A percentile compares a stretch with the other conserved stretches of the same genome.
These are phyloP conservation scores for Eulemur rubriventer DNA, from an alignment of 2,797 vertebrate genomes.

Conservation along the genomic window DNA sequence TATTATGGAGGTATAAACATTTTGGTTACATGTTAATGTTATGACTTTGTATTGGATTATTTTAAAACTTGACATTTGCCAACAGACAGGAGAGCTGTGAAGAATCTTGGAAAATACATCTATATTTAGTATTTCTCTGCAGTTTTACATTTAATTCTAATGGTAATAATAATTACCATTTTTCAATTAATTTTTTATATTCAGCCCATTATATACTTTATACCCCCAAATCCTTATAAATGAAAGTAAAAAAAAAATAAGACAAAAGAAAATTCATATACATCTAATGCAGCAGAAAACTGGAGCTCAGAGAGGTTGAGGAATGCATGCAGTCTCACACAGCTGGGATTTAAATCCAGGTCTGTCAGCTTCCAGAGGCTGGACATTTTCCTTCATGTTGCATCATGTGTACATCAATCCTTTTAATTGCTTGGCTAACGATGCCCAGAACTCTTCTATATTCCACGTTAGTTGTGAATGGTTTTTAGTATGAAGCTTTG, in stretches of 20 bases:
- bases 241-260: neutral
- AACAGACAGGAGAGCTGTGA: neutral
- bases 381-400: neutral
- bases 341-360: neutral
- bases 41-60: neutral
- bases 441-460: neutral
- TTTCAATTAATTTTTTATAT: neutral
- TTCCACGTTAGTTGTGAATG: neutral
- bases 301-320: neutral
- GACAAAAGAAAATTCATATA: neutral
- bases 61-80: neutral
- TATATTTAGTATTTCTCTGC: neutral
- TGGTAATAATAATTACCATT: neutral
- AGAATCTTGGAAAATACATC: neutral
- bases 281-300: neutral
- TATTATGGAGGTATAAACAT: too few species aligned
- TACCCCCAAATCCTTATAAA: neutral
- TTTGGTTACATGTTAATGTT: too few species aligned
- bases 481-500: neutral
- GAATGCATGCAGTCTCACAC: neutral
- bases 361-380: neutral
- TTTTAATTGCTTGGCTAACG: neutral
- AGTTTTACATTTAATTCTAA: neutral
- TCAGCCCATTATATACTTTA: neutral
- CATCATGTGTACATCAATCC: accelerated